A percentile compares a stretch with the other conserved stretches of the same genome.
phyloP scores from a whole-genome alignment of 2,113 vertebrate genomes.

The Ptychochromis oligacanthus region DNA sequence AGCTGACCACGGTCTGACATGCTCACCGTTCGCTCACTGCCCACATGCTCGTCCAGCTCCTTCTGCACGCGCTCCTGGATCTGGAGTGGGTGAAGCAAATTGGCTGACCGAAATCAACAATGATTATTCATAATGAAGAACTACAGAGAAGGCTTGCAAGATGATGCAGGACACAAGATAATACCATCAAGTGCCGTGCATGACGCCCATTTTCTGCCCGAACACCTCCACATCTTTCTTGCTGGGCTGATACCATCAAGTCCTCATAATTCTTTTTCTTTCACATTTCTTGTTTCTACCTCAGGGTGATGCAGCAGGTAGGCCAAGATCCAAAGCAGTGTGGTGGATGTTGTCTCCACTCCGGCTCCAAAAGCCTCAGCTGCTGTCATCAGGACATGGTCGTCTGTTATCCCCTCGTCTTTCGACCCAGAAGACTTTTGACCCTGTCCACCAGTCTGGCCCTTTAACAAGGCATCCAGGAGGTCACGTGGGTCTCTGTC shows the following conservation, averaged over 20 bases:
- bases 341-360: constrained; percentile 81
- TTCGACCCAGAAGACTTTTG: background rate
- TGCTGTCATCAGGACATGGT: constrained; percentile 82
- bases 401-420: constrained; percentile 70
- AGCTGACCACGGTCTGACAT: constrained; percentile 71
- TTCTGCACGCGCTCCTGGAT: constrained; percentile 77
- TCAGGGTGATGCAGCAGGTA: constrained; percentile 78
- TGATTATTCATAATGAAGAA: fast-evolving
- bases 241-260: background rate
- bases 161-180: background rate
- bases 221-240: background rate
- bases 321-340: constrained; percentile 80
- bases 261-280: background rate
- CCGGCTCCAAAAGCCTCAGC: constrained; percentile 77
- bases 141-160: background rate
- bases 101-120: fast-evolving
- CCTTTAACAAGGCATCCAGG: constrained; percentile 79
- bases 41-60: constrained; percentile 80
- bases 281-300: constrained; percentile 38
- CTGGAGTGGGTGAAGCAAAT: constrained; percentile 38
- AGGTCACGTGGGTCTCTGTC: constrained; percentile 77
- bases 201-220: background rate
- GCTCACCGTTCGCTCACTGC: constrained; percentile 56
- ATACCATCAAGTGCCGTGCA: background rate
- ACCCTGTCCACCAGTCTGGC: constrained; percentile 31